Percentiles rank a stretch among this genome's conserved stretches.
phyloP scores from a whole-genome alignment of 2,797 vertebrate genomes.

The Pagetopsis macropterus region DNA sequence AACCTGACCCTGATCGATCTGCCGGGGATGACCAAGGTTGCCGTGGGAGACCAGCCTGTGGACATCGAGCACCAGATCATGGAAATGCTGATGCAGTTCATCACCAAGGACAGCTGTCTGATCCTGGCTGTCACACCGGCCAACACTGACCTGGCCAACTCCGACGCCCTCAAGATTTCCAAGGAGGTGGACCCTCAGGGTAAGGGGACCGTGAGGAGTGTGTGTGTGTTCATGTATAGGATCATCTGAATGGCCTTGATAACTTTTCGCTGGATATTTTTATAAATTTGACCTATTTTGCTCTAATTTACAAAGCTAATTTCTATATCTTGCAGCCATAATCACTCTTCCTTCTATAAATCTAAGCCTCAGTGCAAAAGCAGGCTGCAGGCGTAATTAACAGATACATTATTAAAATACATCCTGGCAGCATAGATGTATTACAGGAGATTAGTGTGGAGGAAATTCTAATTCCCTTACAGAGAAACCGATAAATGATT shows the following conservation, averaged over 20 bases:
- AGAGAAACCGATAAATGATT: too few species aligned
- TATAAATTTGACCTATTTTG: background rate
- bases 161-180: constrained; percentile 93
- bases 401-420: constrained; percentile 51
- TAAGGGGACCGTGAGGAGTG: constrained; percentile 44
- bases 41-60: constrained; percentile 92
- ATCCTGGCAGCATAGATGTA: constrained; percentile 22
- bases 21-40: constrained; percentile 95
- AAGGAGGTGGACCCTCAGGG: constrained; percentile 97
- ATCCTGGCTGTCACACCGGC: constrained; percentile 94
- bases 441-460: constrained; percentile 15
- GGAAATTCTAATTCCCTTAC: too few species aligned
- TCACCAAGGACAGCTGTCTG: constrained; percentile 92
- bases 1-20: constrained; percentile 94
- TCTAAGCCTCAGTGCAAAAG: constrained; percentile 21
- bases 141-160: constrained; percentile 95
- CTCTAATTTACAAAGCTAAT: constrained; percentile 35
- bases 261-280: background rate
- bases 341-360: constrained; percentile 17
- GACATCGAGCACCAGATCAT: constrained; percentile 96
- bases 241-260: background rate
- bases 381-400: constrained; percentile 35
- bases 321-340: constrained; percentile 16
- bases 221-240: background rate
- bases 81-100: constrained; percentile 96